Evolutionary conservation across 1,140 invertebrate species (phyloP).

Genomic region (Drosophila arawakana): DNA sequence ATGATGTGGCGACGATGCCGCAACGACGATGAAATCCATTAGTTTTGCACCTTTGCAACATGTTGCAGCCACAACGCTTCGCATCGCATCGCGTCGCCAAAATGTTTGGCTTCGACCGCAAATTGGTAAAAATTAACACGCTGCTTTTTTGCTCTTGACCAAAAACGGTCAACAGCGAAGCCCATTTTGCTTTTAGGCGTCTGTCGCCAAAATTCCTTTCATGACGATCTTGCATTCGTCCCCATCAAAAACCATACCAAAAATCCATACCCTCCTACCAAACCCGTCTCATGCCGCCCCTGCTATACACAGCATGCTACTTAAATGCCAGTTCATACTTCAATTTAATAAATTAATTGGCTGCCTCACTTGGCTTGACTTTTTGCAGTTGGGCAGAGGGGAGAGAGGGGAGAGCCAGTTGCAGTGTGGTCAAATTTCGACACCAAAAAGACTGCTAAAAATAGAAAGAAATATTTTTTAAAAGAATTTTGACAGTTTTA

Average conservation of each 20-base stretch:
- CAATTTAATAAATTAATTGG: conserved; percentile 85
- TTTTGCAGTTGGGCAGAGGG: conserved; percentile 1
- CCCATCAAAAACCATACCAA: not conserved
- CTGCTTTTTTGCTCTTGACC: conserved; percentile 81
- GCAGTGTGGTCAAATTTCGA: too few species aligned
- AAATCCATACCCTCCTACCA: conserved; percentile 4
- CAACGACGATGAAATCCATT: conserved; percentile 78
- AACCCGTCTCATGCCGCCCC: not conserved
- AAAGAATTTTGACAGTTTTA: too few species aligned
- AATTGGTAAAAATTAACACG: conserved; percentile 83
- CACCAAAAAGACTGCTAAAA: too few species aligned
- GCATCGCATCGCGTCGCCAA: conserved; percentile 33
- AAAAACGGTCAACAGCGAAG: conserved; percentile 76
- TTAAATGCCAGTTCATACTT: conserved; percentile 68
- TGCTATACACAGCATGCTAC: conserved; percentile 15
- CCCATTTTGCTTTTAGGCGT: conserved; percentile 82
- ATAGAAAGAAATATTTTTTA: too few species aligned
- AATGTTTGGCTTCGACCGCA: conserved; percentile 64
- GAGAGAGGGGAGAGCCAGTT: not conserved
- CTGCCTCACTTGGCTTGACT: conserved; percentile 63
- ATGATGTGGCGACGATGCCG: conserved; percentile 48
- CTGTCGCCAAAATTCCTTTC: conserved; percentile 84
- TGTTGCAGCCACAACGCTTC: conserved; percentile 69
- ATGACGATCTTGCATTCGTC: conserved; percentile 36
- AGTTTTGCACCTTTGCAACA: conserved; percentile 82